phyloP scores from a whole-genome alignment of 2,888 invertebrate genomes.

The Mayetiola destructor region DNA sequence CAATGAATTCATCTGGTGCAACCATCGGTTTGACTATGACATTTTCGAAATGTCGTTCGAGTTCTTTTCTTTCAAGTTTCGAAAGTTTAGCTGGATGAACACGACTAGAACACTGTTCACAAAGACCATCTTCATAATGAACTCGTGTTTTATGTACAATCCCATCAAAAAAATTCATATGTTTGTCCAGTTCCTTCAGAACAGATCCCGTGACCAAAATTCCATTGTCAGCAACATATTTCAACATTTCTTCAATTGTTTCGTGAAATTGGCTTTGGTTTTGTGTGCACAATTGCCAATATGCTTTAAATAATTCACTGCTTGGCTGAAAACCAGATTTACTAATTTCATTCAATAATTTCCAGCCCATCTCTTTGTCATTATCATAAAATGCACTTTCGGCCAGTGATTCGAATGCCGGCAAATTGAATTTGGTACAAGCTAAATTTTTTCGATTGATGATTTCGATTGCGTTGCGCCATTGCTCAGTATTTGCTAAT shows the following conservation, averaged over 20 bases:
- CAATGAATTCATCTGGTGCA: conserved; percentile 55
- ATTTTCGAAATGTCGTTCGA: conserved; percentile 49
- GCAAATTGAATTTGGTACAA: background rate
- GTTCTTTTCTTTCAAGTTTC: conserved; percentile 44
- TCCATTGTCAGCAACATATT: conserved; percentile 40
- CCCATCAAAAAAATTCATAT: conserved; percentile 18
- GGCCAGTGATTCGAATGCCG: background rate
- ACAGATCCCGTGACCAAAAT: conserved; percentile 31
- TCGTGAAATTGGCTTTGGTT: conserved; percentile 30
- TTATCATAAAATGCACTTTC: conserved; percentile 1
- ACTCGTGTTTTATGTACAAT: background rate
- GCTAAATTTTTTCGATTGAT: background rate
- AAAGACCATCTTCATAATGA: background rate
- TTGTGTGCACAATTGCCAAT: conserved; percentile 38
- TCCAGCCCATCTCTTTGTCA: conserved; percentile 41
- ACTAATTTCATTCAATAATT: conserved; percentile 43
- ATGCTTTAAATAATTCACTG: conserved; percentile 38
- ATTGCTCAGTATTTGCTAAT: background rate
- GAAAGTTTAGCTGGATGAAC: conserved; percentile 23
- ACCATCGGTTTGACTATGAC: conserved; percentile 58
- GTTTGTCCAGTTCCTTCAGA: conserved; percentile 25
- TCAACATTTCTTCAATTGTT: conserved; percentile 43
- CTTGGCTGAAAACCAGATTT: conserved; percentile 34
- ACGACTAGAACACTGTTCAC: background rate
- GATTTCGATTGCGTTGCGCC: background rate